Conservation (phyloP, 2,888 invertebrate genomes). For the Ctenicera cuprea region DNA sequence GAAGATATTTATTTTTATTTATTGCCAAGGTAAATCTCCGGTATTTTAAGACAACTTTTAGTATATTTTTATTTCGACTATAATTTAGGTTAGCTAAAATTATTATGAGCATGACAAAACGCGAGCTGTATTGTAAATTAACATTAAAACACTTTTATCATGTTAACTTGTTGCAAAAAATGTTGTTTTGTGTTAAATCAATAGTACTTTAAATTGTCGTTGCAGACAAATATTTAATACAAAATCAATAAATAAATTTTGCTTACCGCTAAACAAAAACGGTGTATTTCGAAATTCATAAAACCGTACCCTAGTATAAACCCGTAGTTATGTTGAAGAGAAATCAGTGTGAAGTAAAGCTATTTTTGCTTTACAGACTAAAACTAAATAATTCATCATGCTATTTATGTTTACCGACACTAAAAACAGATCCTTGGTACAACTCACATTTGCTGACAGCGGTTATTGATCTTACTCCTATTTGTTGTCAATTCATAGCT, state of each 20-base stretch:
- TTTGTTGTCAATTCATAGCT: constrained; percentile 3
- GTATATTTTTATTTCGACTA: not conserved
- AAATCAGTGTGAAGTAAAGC: constrained; percentile 2
- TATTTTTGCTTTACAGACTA: constrained; percentile 1
- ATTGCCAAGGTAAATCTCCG: not conserved
- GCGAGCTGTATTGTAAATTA: not conserved
- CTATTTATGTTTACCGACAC: constrained; percentile 9
- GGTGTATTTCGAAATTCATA: not conserved
- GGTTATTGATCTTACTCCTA: not conserved
- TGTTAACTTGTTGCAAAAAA: too few species aligned
- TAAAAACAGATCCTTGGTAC: constrained; percentile 3
- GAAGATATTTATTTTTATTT: not conserved
- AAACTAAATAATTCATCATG: constrained; percentile 13
- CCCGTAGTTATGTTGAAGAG: not conserved
- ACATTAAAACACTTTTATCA: not conserved
- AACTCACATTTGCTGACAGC: constrained; percentile 14
- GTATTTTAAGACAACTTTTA: not conserved
- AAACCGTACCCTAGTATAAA: not conserved
- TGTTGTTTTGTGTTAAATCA: too few species aligned
- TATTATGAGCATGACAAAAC: not conserved
- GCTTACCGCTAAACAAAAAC: not conserved
- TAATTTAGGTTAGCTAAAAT: not conserved
- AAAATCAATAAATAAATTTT: constrained; percentile 8
- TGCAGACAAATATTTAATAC: too few species aligned
- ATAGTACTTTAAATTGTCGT: too few species aligned